Percentiles rank a stretch among this genome's conserved stretches.
Conservation (phyloP, 2,797 vertebrate genomes). For the Myotis pilosus region DNA sequence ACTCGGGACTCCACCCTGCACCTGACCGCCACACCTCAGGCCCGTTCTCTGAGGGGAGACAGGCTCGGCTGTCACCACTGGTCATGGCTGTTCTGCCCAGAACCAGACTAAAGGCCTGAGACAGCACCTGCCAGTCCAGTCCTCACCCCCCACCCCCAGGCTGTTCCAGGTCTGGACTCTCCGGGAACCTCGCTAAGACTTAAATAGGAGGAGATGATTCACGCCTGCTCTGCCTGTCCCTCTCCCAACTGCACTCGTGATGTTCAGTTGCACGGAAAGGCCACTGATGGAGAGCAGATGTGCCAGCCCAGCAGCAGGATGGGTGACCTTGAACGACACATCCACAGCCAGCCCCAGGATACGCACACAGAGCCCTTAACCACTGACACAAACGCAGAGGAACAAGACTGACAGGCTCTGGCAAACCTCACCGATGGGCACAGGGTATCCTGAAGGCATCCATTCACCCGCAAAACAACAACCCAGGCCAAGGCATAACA, state of each 20-base stretch:
- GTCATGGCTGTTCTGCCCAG: neutral
- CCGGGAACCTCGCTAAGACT: neutral
- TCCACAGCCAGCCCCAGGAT: neutral
- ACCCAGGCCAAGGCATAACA: neutral
- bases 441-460: neutral
- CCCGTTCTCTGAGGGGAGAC: neutral
- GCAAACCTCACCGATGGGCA: neutral
- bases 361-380: neutral
- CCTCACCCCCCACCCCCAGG: neutral
- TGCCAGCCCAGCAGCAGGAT: too few species aligned
- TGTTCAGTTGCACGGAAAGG: neutral
- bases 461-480: neutral
- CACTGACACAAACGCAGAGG: neutral
- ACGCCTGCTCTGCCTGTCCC: neutral
- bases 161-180: neutral
- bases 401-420: neutral
- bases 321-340: too few species aligned
- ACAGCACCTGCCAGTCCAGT: neutral
- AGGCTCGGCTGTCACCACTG: neutral
- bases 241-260: fast-evolving
- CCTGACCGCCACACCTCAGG: neutral
- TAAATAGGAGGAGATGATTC: conserved; percentile 18
- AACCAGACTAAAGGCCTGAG: neutral
- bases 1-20: neutral
- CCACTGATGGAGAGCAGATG: neutral